phyloP scores from a whole-genome alignment of 1,140 invertebrate species.

The Saccostrea cuccullata region DNA sequence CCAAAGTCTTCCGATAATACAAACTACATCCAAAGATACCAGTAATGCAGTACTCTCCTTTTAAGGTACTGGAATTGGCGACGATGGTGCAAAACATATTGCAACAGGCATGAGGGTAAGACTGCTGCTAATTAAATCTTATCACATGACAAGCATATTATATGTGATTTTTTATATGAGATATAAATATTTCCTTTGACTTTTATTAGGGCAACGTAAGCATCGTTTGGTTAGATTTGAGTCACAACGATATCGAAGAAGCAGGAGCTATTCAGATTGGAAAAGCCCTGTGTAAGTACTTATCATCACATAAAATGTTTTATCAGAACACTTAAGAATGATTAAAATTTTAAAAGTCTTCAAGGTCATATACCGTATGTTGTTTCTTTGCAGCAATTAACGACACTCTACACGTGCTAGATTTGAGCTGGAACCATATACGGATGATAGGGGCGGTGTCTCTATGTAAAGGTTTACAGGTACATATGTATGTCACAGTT shows the following conservation, averaged over 20 bases:
- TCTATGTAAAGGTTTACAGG: conserved; percentile 75
- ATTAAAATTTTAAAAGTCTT: too few species aligned
- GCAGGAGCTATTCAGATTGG: conserved; percentile 67
- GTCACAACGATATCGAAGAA: conserved; percentile 71
- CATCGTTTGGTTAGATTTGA: conserved; percentile 69
- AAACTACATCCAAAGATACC: neutral
- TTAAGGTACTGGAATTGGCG: conserved; percentile 66
- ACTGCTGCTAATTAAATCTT: neutral
- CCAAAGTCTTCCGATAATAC: neutral
- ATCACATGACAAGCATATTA: too few species aligned
- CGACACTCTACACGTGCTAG: conserved; percentile 68
- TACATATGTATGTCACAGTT: conserved; percentile 42
- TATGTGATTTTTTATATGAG: too few species aligned
- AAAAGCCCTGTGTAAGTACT: conserved; percentile 66
- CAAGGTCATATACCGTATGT: too few species aligned
- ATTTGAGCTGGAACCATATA: conserved; percentile 78
- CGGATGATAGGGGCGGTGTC: conserved; percentile 72
- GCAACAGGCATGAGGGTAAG: conserved; percentile 68
- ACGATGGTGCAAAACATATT: conserved; percentile 65
- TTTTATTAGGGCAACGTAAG: conserved; percentile 66
- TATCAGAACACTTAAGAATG: too few species aligned
- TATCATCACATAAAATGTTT: neutral
- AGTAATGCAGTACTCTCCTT: conserved; percentile 26
- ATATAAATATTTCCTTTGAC: neutral
- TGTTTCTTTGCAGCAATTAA: conserved; percentile 66